phyloP scores from a whole-genome alignment of 2,113 vertebrate genomes.

The Serilophus lunatus region DNA sequence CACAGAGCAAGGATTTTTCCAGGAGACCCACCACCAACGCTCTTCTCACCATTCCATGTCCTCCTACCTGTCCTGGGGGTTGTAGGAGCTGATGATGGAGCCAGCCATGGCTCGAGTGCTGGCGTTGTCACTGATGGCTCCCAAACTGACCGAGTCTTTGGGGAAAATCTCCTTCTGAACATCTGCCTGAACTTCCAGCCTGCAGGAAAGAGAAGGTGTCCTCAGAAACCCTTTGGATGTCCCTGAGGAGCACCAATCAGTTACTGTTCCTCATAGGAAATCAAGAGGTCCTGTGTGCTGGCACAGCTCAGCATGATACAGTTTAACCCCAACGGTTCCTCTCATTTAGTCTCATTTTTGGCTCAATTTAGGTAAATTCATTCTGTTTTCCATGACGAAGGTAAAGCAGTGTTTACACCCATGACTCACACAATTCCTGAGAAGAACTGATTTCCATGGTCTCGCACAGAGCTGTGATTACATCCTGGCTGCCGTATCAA shows the following conservation, averaged over 20 bases:
- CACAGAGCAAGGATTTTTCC: accelerated
- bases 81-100: conserved; percentile 98
- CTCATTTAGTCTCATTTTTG: neutral
- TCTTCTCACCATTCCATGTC: neutral
- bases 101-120: conserved; percentile 99
- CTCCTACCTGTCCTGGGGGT: conserved; percentile 93
- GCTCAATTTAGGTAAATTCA: neutral
- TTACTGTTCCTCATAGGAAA: accelerated
- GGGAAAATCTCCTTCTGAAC: conserved; percentile 88
- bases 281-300: neutral
- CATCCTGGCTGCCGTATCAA: conserved; percentile 20
- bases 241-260: neutral
- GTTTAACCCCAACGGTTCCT: neutral
- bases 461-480: neutral
- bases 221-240: conserved; percentile 27
- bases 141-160: conserved; percentile 92
- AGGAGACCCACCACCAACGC: neutral
- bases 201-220: conserved; percentile 51
- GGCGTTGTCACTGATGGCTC: conserved; percentile 93
- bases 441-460: conserved; percentile 42
- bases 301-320: neutral
- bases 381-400: conserved; percentile 46
- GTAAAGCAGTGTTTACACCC: neutral
- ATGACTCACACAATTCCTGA: conserved; percentile 60
- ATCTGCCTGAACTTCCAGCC: conserved; percentile 92